Conservation (phyloP, 2,888 invertebrate species). For the Netelia virgata region DNA sequence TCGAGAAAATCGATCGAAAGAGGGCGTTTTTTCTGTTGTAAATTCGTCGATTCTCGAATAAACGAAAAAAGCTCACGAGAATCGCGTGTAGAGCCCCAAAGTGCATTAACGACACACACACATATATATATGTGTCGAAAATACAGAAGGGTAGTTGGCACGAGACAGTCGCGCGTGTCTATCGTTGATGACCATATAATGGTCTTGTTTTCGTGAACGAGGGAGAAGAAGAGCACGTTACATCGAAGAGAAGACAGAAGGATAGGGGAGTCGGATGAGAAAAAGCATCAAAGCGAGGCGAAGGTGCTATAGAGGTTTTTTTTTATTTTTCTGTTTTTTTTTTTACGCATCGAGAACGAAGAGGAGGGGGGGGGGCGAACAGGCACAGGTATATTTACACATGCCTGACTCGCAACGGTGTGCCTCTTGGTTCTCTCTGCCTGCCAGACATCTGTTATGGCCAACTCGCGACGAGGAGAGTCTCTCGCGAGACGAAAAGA, state of each 20-base stretch:
- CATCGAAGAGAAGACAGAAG: background rate
- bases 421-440: conserved; percentile 28
- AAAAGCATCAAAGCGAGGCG: conserved; percentile 35
- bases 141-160: no score
- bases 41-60: background rate
- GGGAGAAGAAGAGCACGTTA: background rate
- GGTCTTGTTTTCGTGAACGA: conserved; percentile 26
- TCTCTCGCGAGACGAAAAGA: conserved; percentile 24
- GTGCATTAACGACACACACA: conserved; percentile 72
- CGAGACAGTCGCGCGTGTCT: no score
- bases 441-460: conserved; percentile 77
- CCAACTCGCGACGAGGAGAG: conserved; percentile 29
- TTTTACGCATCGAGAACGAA: background rate
- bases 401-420: conserved; percentile 38
- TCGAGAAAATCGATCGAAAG: background rate
- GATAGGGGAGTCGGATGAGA: conserved; percentile 14
- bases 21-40: background rate
- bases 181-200: conserved; percentile 79
- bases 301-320: conserved; percentile 10
- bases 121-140: background rate
- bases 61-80: background rate
- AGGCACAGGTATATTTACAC: conserved; percentile 78
- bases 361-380: conserved; percentile 48
- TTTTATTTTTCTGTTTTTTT: background rate
- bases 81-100: background rate